These are phyloP conservation scores for Camelus dromedarius DNA, from an alignment of 2,113 vertebrate species.

Conservation along the genomic window DNA sequence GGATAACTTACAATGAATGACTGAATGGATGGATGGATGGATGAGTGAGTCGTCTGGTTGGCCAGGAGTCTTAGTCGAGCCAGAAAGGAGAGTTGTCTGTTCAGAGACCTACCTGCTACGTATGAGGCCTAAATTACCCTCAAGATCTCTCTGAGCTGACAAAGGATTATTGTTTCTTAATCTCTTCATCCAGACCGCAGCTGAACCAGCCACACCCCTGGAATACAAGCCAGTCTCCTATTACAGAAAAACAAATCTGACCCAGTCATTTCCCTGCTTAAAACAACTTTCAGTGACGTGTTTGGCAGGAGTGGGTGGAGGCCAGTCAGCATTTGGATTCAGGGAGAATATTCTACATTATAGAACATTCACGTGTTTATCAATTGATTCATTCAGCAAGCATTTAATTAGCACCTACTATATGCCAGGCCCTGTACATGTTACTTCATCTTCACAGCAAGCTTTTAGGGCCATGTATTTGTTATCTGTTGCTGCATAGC, in stretches of 20 bases:
- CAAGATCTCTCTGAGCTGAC: not conserved
- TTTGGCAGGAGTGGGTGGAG: not conserved
- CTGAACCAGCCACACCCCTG: conserved; percentile 23
- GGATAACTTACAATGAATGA: not conserved
- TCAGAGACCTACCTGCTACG: not conserved
- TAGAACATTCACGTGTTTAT: not conserved
- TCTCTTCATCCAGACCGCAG: not conserved
- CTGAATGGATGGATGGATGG: not conserved
- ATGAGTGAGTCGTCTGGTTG: not conserved
- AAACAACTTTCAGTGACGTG: not conserved
- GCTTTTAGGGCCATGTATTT: not conserved
- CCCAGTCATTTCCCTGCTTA: not conserved
- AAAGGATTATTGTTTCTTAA: conserved; percentile 59
- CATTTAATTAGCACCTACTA: not conserved
- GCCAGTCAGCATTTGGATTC: not conserved
- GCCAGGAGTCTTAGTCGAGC: not conserved
- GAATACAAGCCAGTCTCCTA: conserved; percentile 28
- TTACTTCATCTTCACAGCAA: not conserved
- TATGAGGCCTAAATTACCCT: not conserved
- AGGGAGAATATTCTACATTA: not conserved
- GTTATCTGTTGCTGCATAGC: not conserved
- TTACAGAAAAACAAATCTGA: conserved; percentile 68
- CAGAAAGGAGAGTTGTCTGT: not conserved
- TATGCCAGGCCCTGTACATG: no score
- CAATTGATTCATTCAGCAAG: not conserved